Base-by-base conservation (phyloP, 1,140 invertebrate species). In the Drosophila yakuba region DNA sequence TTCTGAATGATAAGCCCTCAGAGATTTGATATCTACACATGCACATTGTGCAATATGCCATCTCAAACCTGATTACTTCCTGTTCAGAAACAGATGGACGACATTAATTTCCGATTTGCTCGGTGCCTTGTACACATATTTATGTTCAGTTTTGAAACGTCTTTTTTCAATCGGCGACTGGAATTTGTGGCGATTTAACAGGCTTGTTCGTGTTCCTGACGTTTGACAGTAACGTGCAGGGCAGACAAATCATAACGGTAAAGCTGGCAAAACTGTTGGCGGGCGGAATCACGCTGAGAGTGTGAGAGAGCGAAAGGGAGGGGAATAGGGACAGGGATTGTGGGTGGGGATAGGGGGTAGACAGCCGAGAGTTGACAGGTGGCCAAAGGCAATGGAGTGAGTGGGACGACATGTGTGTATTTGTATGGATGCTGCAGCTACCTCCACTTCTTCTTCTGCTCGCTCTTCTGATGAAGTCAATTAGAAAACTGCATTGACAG, bases 401-500 rank as follows among this genome's bases (percentile, higher is more conserved):
- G 36, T 50, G 61, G 11, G 63, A 51, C 25, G 41, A 41, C 39
- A 58, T 14, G 55, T 58, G 50, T 36, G 50, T 32, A 41, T 60
- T 44, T 35, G 23, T 41, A 62, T 44, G 57, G 32, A 23, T 55
- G 47, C 51, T 54, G 4, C 15, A 41, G n/a, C 58, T 38, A 8
- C 12, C 36, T 17, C 35, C 7, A 23, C 36, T 55, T 25, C 39
- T 36, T 25, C 47, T 66, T 43, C 45, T 43, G 51, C 36, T 11
- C 15, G 54, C 39, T 67, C 32, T 28, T 36, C 38, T 50, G 52
- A 66, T 74, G 43, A 76, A 76, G 61, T 76, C 73, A 76, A 76
- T 76, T 76, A 76, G 73, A 76, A 52, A 67, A 76, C 67, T 76
- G 73, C 54, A 76, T 48, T 59, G 54, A 59, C 55, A 55, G 61